Base-by-base conservation (phyloP, 1,140 invertebrate genomes). In the Rhyacophila brunnea region DNA sequence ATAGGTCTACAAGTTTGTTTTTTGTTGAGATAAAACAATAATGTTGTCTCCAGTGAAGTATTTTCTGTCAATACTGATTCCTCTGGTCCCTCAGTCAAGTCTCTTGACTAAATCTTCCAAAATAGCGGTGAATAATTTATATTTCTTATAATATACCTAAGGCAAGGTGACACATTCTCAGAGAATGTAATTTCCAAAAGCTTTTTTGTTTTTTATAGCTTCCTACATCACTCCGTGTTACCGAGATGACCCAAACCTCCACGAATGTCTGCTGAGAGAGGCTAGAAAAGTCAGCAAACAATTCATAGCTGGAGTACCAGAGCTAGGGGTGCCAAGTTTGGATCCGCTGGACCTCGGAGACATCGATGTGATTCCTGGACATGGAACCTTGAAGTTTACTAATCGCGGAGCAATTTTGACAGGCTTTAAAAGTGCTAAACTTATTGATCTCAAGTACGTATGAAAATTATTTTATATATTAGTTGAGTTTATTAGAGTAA, bases 281-380 rank as follows among this genome's bases (percentile, higher is more conserved):
- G 71, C 79, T 1, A 69, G 77, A 14, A 55, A 60, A n/a, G 58
- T 83, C 11, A 68, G 67, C 40, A 79, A 80, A 11, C 67, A 76
- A 18, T 65, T 83, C 17, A 71, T 64, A 2, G 56, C 68, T 47
- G 83, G 83, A 2, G 81, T 84, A 34, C 74, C 77, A 10, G 78
- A 74, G 49, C 70, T 85, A 15, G 68, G 70, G 18, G 80, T 85
- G 38, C 81, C 81, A 1, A 68, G 77, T 1, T 80, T 77, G 45
- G 83, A 86, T 58, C 83, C 84, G 0, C 66, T 85, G 11, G 44
- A 63, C 2, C 70, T 86, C 10, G 59, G 58, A 19, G 45, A 54
- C 1, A 19, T 65, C 1, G 51, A 62, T 14, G 14, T 58, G 1
- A 54, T 43, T 18, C 36, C 44, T n/a, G 1, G 20, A 54, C 11